These are phyloP conservation scores for Pseudolaguvia tuberculata DNA, from an alignment of 2,113 vertebrate genomes.

Conservation along the genomic window DNA sequence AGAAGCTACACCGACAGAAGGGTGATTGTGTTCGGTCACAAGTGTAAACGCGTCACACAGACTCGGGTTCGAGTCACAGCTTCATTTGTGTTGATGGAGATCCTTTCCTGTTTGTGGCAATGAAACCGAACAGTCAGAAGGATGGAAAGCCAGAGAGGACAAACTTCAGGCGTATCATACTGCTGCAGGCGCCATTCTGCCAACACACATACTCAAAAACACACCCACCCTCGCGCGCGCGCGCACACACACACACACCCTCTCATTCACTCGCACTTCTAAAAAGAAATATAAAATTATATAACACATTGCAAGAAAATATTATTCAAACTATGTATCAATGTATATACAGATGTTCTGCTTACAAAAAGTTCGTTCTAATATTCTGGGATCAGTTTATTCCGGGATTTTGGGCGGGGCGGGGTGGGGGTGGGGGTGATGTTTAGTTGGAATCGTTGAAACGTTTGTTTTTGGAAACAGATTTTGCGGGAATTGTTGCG, in stretches of 20 bases:
- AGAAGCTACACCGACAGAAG: not conserved
- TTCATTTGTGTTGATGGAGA: not conserved
- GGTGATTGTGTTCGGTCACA: not conserved
- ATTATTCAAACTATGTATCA: not conserved
- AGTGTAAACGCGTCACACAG: not conserved
- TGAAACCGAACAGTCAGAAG: constrained; percentile 50
- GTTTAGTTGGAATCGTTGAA: too few relatives aligned
- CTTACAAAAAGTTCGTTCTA: not conserved
- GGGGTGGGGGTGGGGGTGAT: too few relatives aligned
- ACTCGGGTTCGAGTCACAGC: not conserved
- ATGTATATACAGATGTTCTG: not conserved
- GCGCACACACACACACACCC: too few relatives aligned
- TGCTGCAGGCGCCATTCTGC: not conserved
- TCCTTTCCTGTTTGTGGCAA: constrained; percentile 39
- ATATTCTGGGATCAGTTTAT: not conserved
- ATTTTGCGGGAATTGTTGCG: too few relatives aligned
- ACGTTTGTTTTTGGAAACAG: too few relatives aligned
- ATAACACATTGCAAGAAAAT: too few relatives aligned
- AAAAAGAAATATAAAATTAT: too few relatives aligned
- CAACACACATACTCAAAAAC: not conserved
- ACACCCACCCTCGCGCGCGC: too few relatives aligned
- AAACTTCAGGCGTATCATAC: constrained; percentile 54
- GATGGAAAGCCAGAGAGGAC: constrained; percentile 59
- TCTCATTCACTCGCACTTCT: too few relatives aligned
- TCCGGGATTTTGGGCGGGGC: too few relatives aligned